A percentile compares a stretch with the other conserved stretches of the same genome.
These are phyloP conservation scores for Philopotamus ludificatus DNA, from an alignment of 1,140 invertebrate species.

Conservation along the genomic window DNA sequence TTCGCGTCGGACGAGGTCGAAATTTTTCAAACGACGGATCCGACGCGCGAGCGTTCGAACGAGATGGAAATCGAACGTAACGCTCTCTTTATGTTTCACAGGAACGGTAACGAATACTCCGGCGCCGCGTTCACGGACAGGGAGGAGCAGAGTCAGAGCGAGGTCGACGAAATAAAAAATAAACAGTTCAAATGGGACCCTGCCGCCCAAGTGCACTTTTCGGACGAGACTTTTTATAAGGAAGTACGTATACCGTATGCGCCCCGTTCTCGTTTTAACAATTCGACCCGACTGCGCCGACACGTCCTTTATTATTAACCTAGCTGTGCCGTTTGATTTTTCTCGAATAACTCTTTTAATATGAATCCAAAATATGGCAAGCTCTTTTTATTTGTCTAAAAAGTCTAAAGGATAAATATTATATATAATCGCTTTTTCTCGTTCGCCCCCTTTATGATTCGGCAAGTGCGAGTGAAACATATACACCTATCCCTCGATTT, in stretches of 20 bases:
- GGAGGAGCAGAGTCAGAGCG: conserved; percentile 52
- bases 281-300: no score
- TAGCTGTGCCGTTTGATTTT: no score
- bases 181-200: conserved; percentile 47
- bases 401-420: no score
- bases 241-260: conserved; percentile 46
- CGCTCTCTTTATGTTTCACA: conserved; percentile 34
- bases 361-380: conserved; percentile 8
- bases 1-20: neutral
- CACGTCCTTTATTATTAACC: no score
- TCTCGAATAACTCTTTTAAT: no score
- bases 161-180: conserved; percentile 47
- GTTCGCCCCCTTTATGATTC: no score
- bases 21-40: no score
- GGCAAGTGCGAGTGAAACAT: no score
- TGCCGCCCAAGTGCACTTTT: conserved; percentile 54
- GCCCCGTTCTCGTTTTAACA: no score
- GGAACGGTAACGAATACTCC: conserved; percentile 50
- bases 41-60: no score
- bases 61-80: neutral
- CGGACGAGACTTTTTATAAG: conserved; percentile 52
- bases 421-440: conserved; percentile 1
- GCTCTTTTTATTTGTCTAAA: neutral
- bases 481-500: no score
- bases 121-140: conserved; percentile 45